These are phyloP conservation scores for Chloroceryle inda DNA, from an alignment of 2,797 vertebrate genomes.

Conservation along the genomic window DNA sequence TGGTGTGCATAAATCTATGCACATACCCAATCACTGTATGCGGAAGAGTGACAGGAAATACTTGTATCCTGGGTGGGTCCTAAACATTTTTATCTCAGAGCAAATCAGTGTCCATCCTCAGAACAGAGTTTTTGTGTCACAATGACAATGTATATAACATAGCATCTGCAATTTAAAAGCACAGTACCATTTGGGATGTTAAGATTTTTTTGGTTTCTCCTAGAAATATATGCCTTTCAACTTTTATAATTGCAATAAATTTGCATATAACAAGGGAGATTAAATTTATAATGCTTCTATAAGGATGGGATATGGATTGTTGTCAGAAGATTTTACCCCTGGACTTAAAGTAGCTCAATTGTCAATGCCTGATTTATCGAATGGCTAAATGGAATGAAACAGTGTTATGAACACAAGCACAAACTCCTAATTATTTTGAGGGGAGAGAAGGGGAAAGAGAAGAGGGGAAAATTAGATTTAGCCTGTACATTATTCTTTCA, in stretches of 20 bases:
- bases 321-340: neutral
- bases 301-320: neutral
- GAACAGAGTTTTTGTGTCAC: neutral
- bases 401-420: neutral
- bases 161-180: neutral
- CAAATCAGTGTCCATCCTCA: neutral
- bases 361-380: neutral
- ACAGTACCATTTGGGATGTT: neutral
- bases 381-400: neutral
- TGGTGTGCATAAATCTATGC: neutral
- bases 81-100: neutral
- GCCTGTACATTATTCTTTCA: neutral
- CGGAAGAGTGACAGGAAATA: neutral
- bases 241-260: neutral
- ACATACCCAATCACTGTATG: neutral
- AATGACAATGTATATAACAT: rapidly evolving
- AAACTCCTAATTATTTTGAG: neutral
- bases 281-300: neutral
- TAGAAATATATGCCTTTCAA: neutral
- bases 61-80: rapidly evolving
- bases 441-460: neutral
- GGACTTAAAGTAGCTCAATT: neutral
- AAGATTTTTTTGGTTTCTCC: neutral
- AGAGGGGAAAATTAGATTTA: neutral
- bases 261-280: neutral